Base-by-base conservation (phyloP, 2,113 vertebrate species). In the Anoura caudifer region DNA sequence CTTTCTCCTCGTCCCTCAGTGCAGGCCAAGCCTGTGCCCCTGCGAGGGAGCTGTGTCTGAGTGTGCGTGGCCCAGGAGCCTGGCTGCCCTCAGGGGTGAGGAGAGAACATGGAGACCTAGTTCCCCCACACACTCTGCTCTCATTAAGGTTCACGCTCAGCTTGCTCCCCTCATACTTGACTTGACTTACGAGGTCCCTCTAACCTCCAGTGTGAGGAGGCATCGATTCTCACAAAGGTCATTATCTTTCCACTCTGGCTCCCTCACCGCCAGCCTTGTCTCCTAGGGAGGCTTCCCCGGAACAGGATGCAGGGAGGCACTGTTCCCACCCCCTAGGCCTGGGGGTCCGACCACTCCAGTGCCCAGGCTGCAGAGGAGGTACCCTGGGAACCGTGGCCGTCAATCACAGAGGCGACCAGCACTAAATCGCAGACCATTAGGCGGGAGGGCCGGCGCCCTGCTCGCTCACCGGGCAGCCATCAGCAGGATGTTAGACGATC, bases 401-500 rank as follows among this genome's bases (percentile, higher is more conserved):
- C 97, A 95, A 92, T 97, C 97, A 97, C 59, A 20, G 59, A 87
- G 80, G 91, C 94, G 19, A 92, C 91, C 91, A 13, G 92, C 92
- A 52, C 70, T 76, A 84, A 96, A 81, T 67, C n/a, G 14, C 80
- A 95, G 96, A 75, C 97, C 94, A 96, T 96, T 91, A 95, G 93
- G 93, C 83, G 11, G 94, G 84, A 93, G 91, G 90, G 73, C 95
- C 82, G 94, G 96, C 83, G 95, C 85, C 94, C 93, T 80, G 93
- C 92, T 95, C 97, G 89, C 97, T 97, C 95, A 94, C 90, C 28
- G 5, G 96, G 95, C 93, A 97, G 96, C 89, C 96, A 95, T 90
- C 52, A 93, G 97, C 97, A 97, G 95, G 98, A 97, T 96, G 97
- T 97, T 96, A 96, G 95, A 87, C 11, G 76, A 95, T 91, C 88